These are phyloP conservation scores for Petrocephalus sullivani DNA, from an alignment of 2,797 vertebrate genomes.

Conservation along the genomic window DNA sequence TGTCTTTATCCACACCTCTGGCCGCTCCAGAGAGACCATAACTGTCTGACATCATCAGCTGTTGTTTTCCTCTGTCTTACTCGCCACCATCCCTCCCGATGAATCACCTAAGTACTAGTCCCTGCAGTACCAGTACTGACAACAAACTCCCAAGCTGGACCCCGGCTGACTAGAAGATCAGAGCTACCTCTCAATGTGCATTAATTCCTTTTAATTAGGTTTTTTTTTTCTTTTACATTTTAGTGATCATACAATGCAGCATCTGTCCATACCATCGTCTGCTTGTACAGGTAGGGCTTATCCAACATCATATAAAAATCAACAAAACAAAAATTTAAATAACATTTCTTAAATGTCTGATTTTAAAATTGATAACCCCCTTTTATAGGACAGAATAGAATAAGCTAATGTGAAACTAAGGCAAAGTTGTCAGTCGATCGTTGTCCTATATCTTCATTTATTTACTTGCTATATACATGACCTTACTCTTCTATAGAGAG, in stretches of 20 bases:
- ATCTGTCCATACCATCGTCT: not conserved
- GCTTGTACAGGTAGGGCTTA: not conserved
- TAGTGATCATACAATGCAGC: not conserved
- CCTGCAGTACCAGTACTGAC: not conserved
- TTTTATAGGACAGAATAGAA: not conserved
- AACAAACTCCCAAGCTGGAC: not conserved
- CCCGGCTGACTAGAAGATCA: not conserved
- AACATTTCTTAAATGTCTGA: not conserved
- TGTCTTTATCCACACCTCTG: not conserved
- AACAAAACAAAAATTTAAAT: not conserved
- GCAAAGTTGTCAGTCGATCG: not conserved
- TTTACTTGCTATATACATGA: not conserved
- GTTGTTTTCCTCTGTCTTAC: slow-evolving; percentile 1
- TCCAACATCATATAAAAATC: not conserved
- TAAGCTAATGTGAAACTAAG: not conserved
- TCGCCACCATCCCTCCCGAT: not conserved
- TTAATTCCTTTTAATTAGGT: not conserved
- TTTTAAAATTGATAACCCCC: not conserved
- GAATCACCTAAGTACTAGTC: not conserved
- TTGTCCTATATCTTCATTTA: not conserved
- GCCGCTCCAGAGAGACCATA: slow-evolving; percentile 6
- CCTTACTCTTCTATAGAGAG: not conserved
- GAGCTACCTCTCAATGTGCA: not conserved
- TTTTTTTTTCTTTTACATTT: not conserved
- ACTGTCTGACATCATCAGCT: slow-evolving; percentile 1